phyloP scores from a whole-genome alignment of 2,888 invertebrate genomes.

The Mesoligia furuncula region DNA sequence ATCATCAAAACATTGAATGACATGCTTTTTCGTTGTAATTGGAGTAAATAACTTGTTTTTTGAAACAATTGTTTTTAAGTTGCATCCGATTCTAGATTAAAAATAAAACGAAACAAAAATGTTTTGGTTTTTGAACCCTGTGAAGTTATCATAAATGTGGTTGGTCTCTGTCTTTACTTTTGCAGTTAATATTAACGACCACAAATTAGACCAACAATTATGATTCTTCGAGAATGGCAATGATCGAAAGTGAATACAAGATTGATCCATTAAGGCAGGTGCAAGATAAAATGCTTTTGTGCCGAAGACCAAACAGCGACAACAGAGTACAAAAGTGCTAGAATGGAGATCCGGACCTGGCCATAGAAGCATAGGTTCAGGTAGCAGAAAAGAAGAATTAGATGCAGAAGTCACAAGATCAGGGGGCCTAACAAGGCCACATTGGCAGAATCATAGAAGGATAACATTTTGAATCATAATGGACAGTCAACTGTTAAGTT shows the following conservation, averaged over 20 bases:
- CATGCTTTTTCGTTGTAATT: conserved; percentile 24
- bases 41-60: conserved; percentile 15
- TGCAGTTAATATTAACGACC: background rate
- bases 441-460: too few species aligned
- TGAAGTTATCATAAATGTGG: conserved; percentile 17
- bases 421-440: too few species aligned
- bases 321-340: background rate
- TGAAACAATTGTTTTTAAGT: conserved; percentile 17
- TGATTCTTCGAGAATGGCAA: background rate
- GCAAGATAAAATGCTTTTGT: background rate
- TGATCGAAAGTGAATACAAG: background rate
- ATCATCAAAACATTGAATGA: conserved; percentile 34
- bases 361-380: background rate
- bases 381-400: background rate
- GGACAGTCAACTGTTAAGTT: too few species aligned
- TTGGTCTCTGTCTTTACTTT: background rate
- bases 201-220: background rate
- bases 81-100: conserved; percentile 2
- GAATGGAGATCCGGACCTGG: background rate
- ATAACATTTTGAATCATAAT: too few species aligned
- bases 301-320: background rate
- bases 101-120: background rate
- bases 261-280: background rate
- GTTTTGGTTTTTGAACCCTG: conserved; percentile 16
- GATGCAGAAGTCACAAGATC: background rate